Evolutionary conservation across 2,888 invertebrate species (phyloP).

Genomic region (Brachypalpus laphriformis): DNA sequence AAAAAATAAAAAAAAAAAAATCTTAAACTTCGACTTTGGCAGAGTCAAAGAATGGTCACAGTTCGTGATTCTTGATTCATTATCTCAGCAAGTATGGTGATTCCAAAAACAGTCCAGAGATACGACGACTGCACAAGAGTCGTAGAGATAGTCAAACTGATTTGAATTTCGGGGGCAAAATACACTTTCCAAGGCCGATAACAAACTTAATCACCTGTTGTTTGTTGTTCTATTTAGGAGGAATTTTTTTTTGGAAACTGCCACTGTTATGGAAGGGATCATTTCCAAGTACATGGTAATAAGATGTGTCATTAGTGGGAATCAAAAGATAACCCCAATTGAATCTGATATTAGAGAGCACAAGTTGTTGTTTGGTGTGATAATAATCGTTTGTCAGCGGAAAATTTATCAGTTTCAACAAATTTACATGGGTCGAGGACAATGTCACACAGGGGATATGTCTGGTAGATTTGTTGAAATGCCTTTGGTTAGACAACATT

Average conservation of each 20-base stretch:
- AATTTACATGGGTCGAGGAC: not conserved
- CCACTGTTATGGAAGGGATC: not conserved
- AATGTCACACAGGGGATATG: not conserved
- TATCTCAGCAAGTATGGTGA: conserved; percentile 8
- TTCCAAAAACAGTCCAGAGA: conserved; percentile 13
- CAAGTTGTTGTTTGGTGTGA: not conserved
- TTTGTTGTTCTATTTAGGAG: not conserved
- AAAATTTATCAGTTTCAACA: not conserved
- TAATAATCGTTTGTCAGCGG: not conserved
- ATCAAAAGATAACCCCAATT: conserved; percentile 3
- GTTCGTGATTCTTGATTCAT: conserved; percentile 15
- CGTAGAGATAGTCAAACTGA: not conserved
- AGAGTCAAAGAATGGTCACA: conserved; percentile 27
- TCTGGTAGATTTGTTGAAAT: not conserved
- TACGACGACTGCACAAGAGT: not conserved
- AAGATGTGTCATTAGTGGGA: not conserved
- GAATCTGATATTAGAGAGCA: not conserved
- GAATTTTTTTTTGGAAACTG: not conserved
- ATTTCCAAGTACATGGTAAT: not conserved
- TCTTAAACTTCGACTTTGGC: conserved; percentile 10
- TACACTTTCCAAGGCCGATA: not conserved
- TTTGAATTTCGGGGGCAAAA: not conserved
- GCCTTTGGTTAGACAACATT: not conserved
- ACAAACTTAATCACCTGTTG: not conserved
- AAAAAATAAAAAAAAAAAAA: not conserved